phyloP scores from a whole-genome alignment of 2,113 vertebrate genomes.

The Plecotus auritus region DNA sequence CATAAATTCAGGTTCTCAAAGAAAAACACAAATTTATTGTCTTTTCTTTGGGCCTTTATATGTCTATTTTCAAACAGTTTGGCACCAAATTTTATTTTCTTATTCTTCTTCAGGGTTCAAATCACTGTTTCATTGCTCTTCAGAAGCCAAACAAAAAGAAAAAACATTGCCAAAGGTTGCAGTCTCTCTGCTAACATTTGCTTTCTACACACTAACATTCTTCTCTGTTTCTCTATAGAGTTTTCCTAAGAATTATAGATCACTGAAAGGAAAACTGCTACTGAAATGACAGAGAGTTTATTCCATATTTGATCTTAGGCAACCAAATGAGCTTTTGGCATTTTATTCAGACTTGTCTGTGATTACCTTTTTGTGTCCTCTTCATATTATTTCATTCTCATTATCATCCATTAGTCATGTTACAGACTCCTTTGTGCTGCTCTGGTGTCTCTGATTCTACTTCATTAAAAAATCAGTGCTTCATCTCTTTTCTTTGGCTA shows the following conservation, averaged over 20 bases:
- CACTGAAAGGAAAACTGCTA: neutral
- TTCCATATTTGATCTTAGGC: neutral
- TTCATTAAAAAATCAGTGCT: slow-evolving; percentile 31
- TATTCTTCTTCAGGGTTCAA: neutral
- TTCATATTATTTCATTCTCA: slow-evolving; percentile 7
- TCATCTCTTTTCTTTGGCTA: neutral
- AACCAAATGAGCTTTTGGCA: slow-evolving; percentile 1
- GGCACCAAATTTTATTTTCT: slow-evolving; percentile 30
- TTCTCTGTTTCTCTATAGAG: slow-evolving; percentile 3
- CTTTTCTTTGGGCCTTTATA: neutral
- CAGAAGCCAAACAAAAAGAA: slow-evolving; percentile 30
- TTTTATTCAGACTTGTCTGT: neutral
- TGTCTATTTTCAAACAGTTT: slow-evolving; percentile 21
- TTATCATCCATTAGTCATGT: neutral
- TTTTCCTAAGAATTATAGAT: slow-evolving; percentile 33
- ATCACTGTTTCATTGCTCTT: slow-evolving; percentile 13
- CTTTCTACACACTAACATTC: neutral
- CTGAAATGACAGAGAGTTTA: neutral
- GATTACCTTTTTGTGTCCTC: slow-evolving; percentile 26
- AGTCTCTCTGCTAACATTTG: slow-evolving; percentile 13
- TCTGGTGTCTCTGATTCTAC: neutral
- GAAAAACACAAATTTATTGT: neutral
- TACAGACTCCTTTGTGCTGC: slow-evolving; percentile 12
- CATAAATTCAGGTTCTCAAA: neutral
- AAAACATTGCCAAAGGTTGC: neutral